These are phyloP conservation scores for Orthosia cruda DNA, from an alignment of 2,888 invertebrate genomes.

Conservation along the genomic window DNA sequence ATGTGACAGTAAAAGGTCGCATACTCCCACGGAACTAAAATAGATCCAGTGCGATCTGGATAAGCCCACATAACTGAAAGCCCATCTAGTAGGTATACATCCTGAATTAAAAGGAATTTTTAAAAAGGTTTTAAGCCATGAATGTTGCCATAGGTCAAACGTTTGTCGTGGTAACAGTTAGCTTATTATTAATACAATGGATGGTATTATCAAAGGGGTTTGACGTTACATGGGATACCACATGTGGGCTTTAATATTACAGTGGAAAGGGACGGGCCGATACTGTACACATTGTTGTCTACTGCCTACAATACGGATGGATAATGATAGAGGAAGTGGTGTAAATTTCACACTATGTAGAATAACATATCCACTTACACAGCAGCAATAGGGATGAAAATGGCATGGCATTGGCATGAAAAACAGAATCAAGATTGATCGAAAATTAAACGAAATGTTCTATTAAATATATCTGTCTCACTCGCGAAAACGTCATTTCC, in stretches of 20 bases:
- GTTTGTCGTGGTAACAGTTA: conserved; percentile 32
- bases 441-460: too few species aligned
- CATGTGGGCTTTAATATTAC: conserved; percentile 57
- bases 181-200: conserved; percentile 50
- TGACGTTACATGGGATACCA: conserved; percentile 53
- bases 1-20: not conserved
- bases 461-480: too few species aligned
- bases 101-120: not conserved
- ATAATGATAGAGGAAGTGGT: conserved; percentile 24
- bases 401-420: too few species aligned
- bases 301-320: not conserved
- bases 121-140: not conserved
- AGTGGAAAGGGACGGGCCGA: conserved; percentile 23
- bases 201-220: conserved; percentile 46
- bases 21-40: not conserved
- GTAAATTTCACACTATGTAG: conserved; percentile 25
- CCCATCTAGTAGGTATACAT: not conserved
- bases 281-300: conserved; percentile 24
- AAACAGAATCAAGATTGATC: too few species aligned
- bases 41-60: not conserved
- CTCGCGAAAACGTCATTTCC: too few species aligned
- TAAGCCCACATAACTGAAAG: not conserved
- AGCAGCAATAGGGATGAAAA: too few species aligned
- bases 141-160: conserved; percentile 38
- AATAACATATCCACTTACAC: not conserved